A percentile compares a stretch with the other conserved stretches of the same genome.
Conservation (phyloP, 2,113 vertebrate species). For the Pollimyrus isidori region DNA sequence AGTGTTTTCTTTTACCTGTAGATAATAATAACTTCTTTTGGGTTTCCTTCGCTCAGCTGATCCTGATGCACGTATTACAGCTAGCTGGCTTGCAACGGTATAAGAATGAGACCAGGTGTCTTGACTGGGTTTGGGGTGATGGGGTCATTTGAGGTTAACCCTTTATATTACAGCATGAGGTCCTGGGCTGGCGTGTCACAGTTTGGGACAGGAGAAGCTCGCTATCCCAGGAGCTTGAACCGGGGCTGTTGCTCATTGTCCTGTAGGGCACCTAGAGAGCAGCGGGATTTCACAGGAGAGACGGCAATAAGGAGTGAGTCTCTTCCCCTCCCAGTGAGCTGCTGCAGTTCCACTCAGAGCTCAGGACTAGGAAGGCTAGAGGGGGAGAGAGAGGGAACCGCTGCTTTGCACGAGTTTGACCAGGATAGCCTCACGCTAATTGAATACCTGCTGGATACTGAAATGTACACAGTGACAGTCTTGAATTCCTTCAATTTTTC, state of each 20-base stretch:
- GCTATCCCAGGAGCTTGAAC: constrained; percentile 42
- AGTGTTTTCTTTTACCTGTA: background rate
- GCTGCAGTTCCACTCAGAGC: constrained; percentile 1
- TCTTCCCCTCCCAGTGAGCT: background rate
- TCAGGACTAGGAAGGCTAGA: background rate
- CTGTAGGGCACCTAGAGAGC: constrained; percentile 14
- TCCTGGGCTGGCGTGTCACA: constrained; percentile 1
- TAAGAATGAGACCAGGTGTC: background rate
- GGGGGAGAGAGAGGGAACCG: background rate
- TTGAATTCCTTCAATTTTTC: background rate
- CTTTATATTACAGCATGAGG: background rate
- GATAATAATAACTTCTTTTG: background rate
- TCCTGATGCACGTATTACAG: background rate
- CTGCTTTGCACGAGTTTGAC: background rate
- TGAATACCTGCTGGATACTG: constrained; percentile 5
- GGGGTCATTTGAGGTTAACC: background rate
- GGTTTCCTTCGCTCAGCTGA: background rate
- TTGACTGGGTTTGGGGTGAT: background rate
- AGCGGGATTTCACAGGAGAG: constrained; percentile 58
- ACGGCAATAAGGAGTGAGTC: constrained; percentile 63
- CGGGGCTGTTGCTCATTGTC: constrained; percentile 41
- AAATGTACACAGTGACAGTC: constrained; percentile 12
- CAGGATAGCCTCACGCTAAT: background rate
- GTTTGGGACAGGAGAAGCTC: background rate
- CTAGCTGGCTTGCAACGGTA: background rate